Evolutionary conservation across 1,140 invertebrate genomes (phyloP).

Genomic region (Drosophila navojoa): DNA sequence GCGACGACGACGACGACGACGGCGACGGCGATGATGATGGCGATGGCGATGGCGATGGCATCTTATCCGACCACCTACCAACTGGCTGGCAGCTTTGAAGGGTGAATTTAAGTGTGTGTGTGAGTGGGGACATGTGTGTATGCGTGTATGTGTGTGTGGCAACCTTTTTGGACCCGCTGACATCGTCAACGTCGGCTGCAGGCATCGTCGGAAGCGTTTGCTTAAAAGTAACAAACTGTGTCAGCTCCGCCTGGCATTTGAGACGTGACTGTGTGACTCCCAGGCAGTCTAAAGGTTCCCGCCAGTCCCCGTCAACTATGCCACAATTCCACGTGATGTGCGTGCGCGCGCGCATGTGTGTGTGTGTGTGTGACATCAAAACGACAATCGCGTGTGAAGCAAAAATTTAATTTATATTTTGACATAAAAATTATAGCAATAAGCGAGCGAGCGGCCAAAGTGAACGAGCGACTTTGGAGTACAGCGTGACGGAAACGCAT

Average conservation of each 20-base stretch:
- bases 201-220: constrained; percentile 50
- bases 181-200: constrained; percentile 65
- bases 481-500: constrained; percentile 51
- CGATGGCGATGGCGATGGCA: constrained; percentile 42
- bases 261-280: constrained; percentile 75
- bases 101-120: constrained; percentile 51
- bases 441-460: constrained; percentile 50
- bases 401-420: constrained; percentile 83
- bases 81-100: constrained; percentile 46
- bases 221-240: constrained; percentile 81
- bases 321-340: constrained; percentile 11
- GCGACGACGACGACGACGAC: constrained; percentile 44
- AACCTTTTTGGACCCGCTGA: constrained; percentile 64
- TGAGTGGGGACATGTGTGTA: neutral
- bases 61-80: constrained; percentile 25
- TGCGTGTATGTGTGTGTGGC: constrained; percentile 36
- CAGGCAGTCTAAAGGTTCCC: constrained; percentile 31
- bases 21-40: too few species aligned
- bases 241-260: constrained; percentile 75
- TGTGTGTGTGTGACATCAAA: constrained; percentile 69
- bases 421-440: constrained; percentile 82
- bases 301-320: neutral
- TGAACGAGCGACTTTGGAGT: neutral
- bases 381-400: constrained; percentile 80
- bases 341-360: constrained; percentile 27